Evolutionary conservation across 2,888 invertebrate genomes (phyloP), one percentile per base, ranked within the genome.

Genomic region (Dasypogon diadema): DNA sequence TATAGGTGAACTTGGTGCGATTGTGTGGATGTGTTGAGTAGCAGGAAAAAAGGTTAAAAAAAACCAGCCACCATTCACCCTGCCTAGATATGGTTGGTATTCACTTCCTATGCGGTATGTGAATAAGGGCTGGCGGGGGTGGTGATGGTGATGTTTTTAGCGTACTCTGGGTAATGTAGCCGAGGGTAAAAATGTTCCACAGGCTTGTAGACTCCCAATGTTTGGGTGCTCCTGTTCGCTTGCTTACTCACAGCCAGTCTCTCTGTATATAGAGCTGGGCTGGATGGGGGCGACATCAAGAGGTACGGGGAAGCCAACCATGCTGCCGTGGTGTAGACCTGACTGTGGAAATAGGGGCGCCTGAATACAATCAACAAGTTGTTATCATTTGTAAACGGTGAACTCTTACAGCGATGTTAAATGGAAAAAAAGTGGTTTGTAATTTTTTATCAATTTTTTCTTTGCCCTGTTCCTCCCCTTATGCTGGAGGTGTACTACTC

Each of bases 311-410:
- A 18, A 48, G 22, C 60, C 54, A 26, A 65, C 21, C 37, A 65
- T 30, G 42, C 37, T 68, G 72, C 72, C 42, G 73, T 16, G 37
- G 55, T 34, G 56, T 73, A 56, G 56, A 56, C 73, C 42, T 55
- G 55, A 24, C 73, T 55, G 42, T 56, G 73, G 58, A 58, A 74
- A 60, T n/a, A 60, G 56, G 56, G 56, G 34, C 72, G 51, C 68
- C 63, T 21, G 74, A 76, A 74, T 76, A 78, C 79, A 79, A 79
- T 80, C 80, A 80, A 80, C 80, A 80, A 80, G 80, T 80, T 80
- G 80, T 79, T 80, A 80, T 80, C 80, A 79, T 80, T 80, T 80
- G 80, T 80, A 80, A 80, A 80, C 80, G 80, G 79, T 79, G 80
- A 80, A 80, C 80, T 80, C 79, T 80, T 80, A 80, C 77, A 79